Conservation (phyloP, 1,140 invertebrate genomes). For the Arctopsyche grandis region DNA sequence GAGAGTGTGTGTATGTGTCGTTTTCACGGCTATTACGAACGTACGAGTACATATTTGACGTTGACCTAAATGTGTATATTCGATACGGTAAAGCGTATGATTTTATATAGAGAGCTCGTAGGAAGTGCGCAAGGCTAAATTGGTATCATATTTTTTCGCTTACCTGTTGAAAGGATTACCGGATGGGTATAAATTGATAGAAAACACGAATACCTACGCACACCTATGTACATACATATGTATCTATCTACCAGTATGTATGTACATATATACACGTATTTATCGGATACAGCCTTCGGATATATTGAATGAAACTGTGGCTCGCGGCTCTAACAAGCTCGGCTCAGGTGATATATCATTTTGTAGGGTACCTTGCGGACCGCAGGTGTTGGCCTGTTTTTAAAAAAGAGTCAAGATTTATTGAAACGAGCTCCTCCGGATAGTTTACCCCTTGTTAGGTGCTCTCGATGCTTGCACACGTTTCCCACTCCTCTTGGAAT, state of each 20-base stretch:
- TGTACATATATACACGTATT: no score
- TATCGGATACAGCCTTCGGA: not conserved
- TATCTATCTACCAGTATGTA: no score
- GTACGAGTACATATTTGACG: no score
- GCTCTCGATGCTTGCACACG: not conserved
- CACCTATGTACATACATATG: no score
- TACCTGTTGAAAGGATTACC: slow-evolving; percentile 26
- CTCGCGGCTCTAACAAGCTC: slow-evolving; percentile 29
- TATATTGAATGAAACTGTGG: slow-evolving; percentile 34
- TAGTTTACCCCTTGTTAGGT: slow-evolving; percentile 40
- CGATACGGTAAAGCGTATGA: no score
- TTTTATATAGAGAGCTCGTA: no score
- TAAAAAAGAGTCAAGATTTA: slow-evolving; percentile 45
- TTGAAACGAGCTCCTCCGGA: slow-evolving; percentile 37
- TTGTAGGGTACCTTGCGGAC: slow-evolving; percentile 35
- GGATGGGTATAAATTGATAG: slow-evolving; percentile 19
- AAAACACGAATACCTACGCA: not conserved
- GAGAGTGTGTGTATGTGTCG: not conserved
- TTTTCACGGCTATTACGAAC: not conserved
- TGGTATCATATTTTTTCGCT: slow-evolving; percentile 24
- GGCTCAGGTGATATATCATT: slow-evolving; percentile 40
- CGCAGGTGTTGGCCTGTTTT: slow-evolving; percentile 41
- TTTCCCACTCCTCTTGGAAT: not conserved
- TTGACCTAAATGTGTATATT: no score
- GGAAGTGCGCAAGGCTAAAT: not conserved